Evolutionary conservation across 2,888 invertebrate genomes (phyloP), one percentile per base, ranked within the genome.

Genomic region (Malthinus seriepunctatus): DNA sequence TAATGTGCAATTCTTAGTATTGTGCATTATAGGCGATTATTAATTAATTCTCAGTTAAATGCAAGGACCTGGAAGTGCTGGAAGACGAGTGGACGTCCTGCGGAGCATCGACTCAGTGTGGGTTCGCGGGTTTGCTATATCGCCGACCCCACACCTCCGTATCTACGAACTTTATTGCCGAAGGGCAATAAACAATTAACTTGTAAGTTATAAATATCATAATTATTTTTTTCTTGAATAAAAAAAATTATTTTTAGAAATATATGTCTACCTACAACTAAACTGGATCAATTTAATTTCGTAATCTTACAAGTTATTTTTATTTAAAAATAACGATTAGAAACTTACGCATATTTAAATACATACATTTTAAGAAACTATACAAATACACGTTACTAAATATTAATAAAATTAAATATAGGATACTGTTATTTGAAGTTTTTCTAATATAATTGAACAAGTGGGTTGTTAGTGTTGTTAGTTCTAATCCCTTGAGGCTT

Each of bases 151-250:
- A 70, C 74, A 73, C 73, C 71, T 73, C 70, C 68, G 62, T 66
- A 67, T 70, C 72, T 71, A 65, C 72, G 71, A 68, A 67, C 63
- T 67, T 65, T 65, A 65, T 60, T 66, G 64, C 67, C 67, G 64
- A 65, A 69, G 71, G 72, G 72, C 66, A 71, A 74, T 74, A 75
- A 75, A 75, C 74, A 73, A 74, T 73, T 72, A 69, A 67, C 69
- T 62, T 65, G 65, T 66, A 66, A 67, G 65, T 66, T 68, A 71
- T 75, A 74, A 74, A 74, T 73, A 65, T 62, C 61, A 48, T 57
- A 56, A 60, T 50, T 38, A 55, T 55, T 51, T 54, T 8, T 42
- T 23, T 23, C 23, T 23, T 23, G 5, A 3, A 23, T 23, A 23
- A 23, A 23, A 23, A 23, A 34, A 34, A 32, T 47, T 7, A 42